These are phyloP conservation scores for Drosophila carrolli DNA, from an alignment of 1,140 invertebrate genomes.

Conservation along the genomic window DNA sequence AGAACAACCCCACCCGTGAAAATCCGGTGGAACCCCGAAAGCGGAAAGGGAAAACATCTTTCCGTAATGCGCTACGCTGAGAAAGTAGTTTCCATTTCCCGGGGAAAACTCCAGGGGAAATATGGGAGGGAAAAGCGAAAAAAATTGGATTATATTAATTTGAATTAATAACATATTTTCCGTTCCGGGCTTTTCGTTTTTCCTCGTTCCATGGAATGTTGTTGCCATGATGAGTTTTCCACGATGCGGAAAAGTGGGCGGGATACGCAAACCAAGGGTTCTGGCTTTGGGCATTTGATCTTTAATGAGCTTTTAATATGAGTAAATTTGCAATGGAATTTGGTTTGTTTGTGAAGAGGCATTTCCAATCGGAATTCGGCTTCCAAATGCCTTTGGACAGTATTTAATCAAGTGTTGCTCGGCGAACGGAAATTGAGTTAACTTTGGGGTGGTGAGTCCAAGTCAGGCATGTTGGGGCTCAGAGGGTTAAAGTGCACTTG, in stretches of 20 bases:
- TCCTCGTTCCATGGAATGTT: conserved; percentile 42
- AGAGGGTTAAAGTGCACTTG: conserved; percentile 36
- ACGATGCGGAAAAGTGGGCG: conserved; percentile 2
- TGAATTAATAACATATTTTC: conserved; percentile 83
- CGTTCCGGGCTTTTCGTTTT: conserved; percentile 42
- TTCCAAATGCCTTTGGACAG: conserved; percentile 35
- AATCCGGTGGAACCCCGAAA: conserved; percentile 1
- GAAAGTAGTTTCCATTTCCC: conserved; percentile 74
- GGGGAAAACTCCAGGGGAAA: conserved; percentile 9
- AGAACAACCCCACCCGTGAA: conserved; percentile 15
- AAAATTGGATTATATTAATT: conserved; percentile 80
- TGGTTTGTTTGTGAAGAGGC: conserved; percentile 29
- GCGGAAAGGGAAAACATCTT: conserved; percentile 58
- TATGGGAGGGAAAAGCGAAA: conserved; percentile 14
- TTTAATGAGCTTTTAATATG: conserved; percentile 75
- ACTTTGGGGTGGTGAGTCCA: conserved; percentile 10
- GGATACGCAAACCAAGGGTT: conserved; percentile 6
- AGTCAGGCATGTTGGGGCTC: neutral
- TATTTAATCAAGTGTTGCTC: conserved; percentile 51
- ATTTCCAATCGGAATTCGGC: conserved; percentile 47
- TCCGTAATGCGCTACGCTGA: conserved; percentile 56
- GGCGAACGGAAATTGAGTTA: conserved; percentile 27
- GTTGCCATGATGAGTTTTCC: conserved; percentile 44
- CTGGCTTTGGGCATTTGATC: conserved; percentile 27
- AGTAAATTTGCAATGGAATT: conserved; percentile 70